Evolutionary conservation across 2,113 vertebrate species (phyloP).

Genomic region (Microcebus jonahi): DNA sequence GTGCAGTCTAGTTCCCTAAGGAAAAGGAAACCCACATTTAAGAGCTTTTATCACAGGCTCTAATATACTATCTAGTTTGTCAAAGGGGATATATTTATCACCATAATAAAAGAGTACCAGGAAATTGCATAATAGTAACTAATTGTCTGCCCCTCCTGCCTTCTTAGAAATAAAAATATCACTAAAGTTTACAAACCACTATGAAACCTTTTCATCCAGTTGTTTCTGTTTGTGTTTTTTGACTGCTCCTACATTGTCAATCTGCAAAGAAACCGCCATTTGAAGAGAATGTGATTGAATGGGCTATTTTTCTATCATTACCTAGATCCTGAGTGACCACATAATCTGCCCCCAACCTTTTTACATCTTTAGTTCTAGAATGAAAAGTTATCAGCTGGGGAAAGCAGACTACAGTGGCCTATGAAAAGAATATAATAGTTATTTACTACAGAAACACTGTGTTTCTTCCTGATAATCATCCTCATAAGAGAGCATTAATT

Average conservation of each 20-base stretch:
- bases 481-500: not conserved
- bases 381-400: not conserved
- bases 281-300: not conserved
- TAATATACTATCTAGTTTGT: slow-evolving; percentile 50
- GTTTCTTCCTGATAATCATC: not conserved
- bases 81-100: slow-evolving; percentile 61
- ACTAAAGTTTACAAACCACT: slow-evolving; percentile 46
- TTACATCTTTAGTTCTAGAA: not conserved
- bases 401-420: not conserved
- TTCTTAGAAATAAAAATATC: slow-evolving; percentile 65
- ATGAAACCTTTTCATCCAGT: not conserved
- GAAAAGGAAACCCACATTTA: slow-evolving; percentile 62
- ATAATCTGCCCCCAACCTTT: not conserved
- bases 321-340: not conserved
- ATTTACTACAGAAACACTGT: not conserved
- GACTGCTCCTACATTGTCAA: not conserved
- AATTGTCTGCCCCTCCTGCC: slow-evolving; percentile 55
- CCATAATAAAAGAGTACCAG: slow-evolving; percentile 55
- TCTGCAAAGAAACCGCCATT: not conserved
- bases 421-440: not conserved
- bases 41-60: slow-evolving; percentile 60
- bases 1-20: slow-evolving; percentile 21
- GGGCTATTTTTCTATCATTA: not conserved
- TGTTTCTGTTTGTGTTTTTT: not conserved
- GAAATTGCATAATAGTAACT: slow-evolving; percentile 56